Conservation (phyloP, 2,888 invertebrate species). For the Myopa testacea region DNA sequence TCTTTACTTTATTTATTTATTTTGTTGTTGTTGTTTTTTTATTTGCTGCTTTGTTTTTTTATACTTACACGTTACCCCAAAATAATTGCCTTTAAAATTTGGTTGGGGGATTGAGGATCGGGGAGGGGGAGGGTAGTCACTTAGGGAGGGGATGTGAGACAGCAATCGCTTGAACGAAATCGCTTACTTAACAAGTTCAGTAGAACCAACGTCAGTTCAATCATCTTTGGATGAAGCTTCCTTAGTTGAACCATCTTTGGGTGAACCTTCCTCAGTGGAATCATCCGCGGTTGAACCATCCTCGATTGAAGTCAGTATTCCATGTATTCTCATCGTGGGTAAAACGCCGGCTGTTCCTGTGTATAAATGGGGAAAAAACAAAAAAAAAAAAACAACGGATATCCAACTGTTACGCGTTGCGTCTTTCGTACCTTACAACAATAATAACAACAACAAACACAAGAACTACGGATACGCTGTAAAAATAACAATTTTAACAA, state of each 20-base stretch:
- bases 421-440: constrained; percentile 15
- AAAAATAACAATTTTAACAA: constrained; percentile 8
- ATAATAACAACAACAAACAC: constrained; percentile 1
- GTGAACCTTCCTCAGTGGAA: too few species aligned
- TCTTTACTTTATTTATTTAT: constrained; percentile 29
- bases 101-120: not conserved
- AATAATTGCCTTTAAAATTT: constrained; percentile 39
- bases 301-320: not conserved
- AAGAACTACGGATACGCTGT: constrained; percentile 1
- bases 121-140: not conserved
- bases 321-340: constrained; percentile 40
- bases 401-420: constrained; percentile 37
- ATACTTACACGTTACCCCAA: constrained; percentile 13
- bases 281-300: too few species aligned
- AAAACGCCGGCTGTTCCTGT: constrained; percentile 46
- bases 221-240: too few species aligned
- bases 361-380: not conserved
- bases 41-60: not conserved
- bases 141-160: not conserved
- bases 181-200: too few species aligned
- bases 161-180: not conserved
- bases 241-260: too few species aligned
- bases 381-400: constrained; percentile 1
- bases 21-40: too few species aligned
- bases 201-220: too few species aligned